Evolutionary conservation across 2,797 vertebrate genomes (phyloP).

Genomic region (Acipenser transmontanus): DNA sequence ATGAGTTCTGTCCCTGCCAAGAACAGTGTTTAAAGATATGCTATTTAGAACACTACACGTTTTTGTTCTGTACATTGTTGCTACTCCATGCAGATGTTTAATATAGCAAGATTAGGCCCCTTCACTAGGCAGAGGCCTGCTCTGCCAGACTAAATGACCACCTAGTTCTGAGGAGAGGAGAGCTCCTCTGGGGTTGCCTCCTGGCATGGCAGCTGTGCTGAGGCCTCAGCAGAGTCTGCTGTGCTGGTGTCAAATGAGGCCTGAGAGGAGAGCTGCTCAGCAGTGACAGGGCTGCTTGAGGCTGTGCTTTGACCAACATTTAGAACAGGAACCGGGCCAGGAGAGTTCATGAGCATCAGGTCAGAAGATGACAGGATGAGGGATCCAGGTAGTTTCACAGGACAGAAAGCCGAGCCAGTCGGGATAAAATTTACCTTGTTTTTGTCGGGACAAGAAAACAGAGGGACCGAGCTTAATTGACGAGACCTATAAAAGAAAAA

Average conservation of each 20-base stretch:
- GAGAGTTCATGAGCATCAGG: conserved; percentile 62
- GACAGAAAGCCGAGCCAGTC: conserved; percentile 92
- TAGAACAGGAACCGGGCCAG: conserved; percentile 55
- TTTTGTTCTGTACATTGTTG: conserved; percentile 52
- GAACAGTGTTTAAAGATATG: conserved; percentile 58
- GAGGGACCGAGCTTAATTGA: conserved; percentile 81
- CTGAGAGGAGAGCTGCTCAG: conserved; percentile 74
- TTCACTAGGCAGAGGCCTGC: conserved; percentile 68
- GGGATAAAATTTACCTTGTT: conserved; percentile 98
- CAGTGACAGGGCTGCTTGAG: conserved; percentile 52
- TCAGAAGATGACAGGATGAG: conserved; percentile 47
- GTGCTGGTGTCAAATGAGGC: conserved; percentile 84
- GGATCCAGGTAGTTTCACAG: conserved; percentile 84
- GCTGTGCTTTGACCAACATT: conserved; percentile 41
- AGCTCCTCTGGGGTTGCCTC: conserved; percentile 59
- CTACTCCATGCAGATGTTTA: conserved; percentile 78
- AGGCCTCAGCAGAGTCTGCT: conserved; percentile 61
- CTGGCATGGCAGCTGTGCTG: conserved; percentile 47
- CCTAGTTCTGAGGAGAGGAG: conserved; percentile 63
- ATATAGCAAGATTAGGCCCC: conserved; percentile 39
- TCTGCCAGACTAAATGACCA: conserved; percentile 74
- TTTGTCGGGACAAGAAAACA: conserved; percentile 96
- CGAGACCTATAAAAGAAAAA: conserved; percentile 60
- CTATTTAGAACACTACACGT: conserved; percentile 43
- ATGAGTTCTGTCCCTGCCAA: conserved; percentile 62